Evolutionary conservation across 2,888 invertebrate species (phyloP), one percentile per base, ranked within the genome.

Genomic region (Torymus aiolomorphi): DNA sequence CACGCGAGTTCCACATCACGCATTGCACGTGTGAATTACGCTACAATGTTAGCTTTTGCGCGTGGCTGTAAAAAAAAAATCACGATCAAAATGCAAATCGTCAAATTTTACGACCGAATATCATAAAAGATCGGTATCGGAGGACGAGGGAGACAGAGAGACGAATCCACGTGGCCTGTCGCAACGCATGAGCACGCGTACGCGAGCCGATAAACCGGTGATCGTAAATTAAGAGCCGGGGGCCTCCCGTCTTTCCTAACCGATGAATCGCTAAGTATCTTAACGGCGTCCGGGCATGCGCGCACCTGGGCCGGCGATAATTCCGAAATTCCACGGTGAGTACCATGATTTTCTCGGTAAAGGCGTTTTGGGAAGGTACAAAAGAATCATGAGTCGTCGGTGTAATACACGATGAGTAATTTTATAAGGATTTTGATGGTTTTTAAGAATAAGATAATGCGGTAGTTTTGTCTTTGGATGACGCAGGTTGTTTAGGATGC

Each of bases 201-300:
- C 42, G 42, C 42, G 5, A 42, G 8, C 42, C 42, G 42, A 42
- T 42, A 42, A 16, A 16, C 42, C 24, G 14, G 13, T 24, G 69
- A 75, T 75, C 79, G 59, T 79, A 79, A 79, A 79, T 79, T 79
- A 65, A 49, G 24, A 49, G 63, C 10, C 18, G 11, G 24, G 18
- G 51, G 42, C 42, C 42, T 42, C 42, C 42, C 52, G n/a, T 63
- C 75, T 80, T 80, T 76, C 71, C 61, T 76, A 80, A 80, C 76
- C 78, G 63, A 63, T 13, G 24, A 63, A 78, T 74, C n/a, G 54
- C 57, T 72, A 71, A 71, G 65, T 71, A 12, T 71, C 63, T 71
- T 65, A 42, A 63, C 63, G 49, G 54, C 18, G 18, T 20, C 63
- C 54, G 61, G n/a, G 51, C 61, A 51, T 1, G 24, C 56, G 57